These are phyloP conservation scores for Jacana jacana DNA, from an alignment of 2,113 vertebrate species.

Conservation along the genomic window DNA sequence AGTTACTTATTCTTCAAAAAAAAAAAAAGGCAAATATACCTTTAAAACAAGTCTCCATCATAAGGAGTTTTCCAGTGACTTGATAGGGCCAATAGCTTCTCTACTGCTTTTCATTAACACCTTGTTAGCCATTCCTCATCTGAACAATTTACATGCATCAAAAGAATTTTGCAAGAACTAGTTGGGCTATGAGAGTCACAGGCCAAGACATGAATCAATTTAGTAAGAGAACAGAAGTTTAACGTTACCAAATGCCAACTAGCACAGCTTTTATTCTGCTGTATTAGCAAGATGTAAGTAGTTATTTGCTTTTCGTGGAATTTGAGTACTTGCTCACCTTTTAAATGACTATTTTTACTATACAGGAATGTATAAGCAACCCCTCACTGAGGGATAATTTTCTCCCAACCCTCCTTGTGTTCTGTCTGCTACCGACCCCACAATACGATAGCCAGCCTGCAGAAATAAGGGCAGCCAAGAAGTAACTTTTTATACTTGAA, in stretches of 20 bases:
- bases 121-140: not conserved
- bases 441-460: accelerated
- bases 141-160: not conserved
- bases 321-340: not conserved
- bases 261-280: not conserved
- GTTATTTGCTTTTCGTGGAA: not conserved
- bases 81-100: not conserved
- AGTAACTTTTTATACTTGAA: accelerated
- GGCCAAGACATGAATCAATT: not conserved
- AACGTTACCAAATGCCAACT: not conserved
- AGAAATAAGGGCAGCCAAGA: accelerated
- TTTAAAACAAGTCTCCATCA: not conserved
- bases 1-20: not conserved
- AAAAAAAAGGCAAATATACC: not conserved
- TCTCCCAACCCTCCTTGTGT: not conserved
- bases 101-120: not conserved
- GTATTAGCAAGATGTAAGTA: not conserved
- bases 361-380: not conserved
- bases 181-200: not conserved
- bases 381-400: not conserved
- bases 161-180: not conserved
- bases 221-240: not conserved
- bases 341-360: not conserved
- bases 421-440: not conserved
- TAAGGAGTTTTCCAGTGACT: not conserved